Base-by-base conservation (phyloP, 2,797 vertebrate genomes). In the Octomys mimax region DNA sequence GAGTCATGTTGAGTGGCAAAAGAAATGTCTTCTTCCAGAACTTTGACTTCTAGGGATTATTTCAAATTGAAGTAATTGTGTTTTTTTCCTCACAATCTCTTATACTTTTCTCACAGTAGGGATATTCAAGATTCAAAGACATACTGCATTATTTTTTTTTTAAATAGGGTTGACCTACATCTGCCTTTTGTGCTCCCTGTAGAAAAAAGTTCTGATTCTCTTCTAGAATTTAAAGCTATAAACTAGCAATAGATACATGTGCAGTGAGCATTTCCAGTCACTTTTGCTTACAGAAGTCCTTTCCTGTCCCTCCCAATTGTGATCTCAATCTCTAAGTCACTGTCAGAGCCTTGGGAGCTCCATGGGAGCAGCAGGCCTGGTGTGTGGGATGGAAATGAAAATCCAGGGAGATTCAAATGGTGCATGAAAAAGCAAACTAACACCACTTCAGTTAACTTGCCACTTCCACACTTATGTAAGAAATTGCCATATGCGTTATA, bases 361-460 rank as follows among this genome's bases (percentile, higher is more conserved):
- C 42, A 12, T 86, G 52, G 57, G 61, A 81, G 22, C 31, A 39
- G 62, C 49, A 73, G 83, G 57, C 82, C 81, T 81, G 28, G 24
- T 78, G 19, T 86, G 62, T 90, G 84, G 84, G 78, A 82, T 80
- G 68, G 10, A 93, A 64, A 88, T 36, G 39, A 75, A 90, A 95
- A 73, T 75, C 68, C 62, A 97, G 93, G 78, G 36, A 66, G 87
- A 64, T 87, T 75, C 73, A 94, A 93, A 92, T 91, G 82, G 52
- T 91, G 52, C 66, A 33, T 94, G 83, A 71, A 78, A 94, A 61
- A 62, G 77, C 85, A 46, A 89, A 95, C 24, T 84, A 87, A 71
- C 49, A 84, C n/a, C 21, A 62, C 52, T 77, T 82, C 31, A 46
- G 16, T 88, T 87, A 88, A 82, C 62, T 79, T 90, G 36, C 52